Evolutionary conservation across 2,888 invertebrate genomes (phyloP).

Genomic region (Eristalinus sepulchralis): DNA sequence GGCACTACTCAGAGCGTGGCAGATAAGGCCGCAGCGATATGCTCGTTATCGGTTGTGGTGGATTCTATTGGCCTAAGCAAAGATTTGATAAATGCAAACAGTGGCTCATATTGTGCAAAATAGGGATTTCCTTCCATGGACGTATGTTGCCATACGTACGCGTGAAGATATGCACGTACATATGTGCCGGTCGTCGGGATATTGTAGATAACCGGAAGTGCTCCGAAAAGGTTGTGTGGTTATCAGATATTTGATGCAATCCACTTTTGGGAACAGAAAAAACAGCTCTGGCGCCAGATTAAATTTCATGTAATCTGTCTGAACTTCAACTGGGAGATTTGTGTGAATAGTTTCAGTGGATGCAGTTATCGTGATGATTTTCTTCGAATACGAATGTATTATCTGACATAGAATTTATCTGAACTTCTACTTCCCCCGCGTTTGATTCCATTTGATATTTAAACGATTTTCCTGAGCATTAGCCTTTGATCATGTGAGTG

Average conservation of each 20-base stretch:
- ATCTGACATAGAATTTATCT: too few relatives aligned
- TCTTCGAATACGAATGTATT: background rate
- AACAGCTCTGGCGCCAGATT: background rate
- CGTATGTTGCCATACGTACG: conserved; percentile 5
- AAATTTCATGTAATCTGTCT: background rate
- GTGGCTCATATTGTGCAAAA: conserved; percentile 32
- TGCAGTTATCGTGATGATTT: background rate
- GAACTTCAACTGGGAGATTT: too few relatives aligned
- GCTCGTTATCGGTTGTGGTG: background rate
- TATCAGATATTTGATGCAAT: background rate
- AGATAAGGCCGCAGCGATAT: background rate
- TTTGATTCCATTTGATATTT: too few relatives aligned
- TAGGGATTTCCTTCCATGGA: conserved; percentile 4
- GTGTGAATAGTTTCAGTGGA: background rate
- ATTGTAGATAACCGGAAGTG: background rate
- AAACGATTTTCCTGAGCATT: too few relatives aligned
- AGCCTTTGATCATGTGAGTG: too few relatives aligned
- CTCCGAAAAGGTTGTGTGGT: background rate
- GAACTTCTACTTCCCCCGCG: too few relatives aligned
- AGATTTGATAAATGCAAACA: conserved; percentile 32
- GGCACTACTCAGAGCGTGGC: background rate
- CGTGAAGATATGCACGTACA: too few relatives aligned
- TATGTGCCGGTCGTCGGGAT: too few relatives aligned
- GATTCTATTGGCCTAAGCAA: conserved; percentile 6
- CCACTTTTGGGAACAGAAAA: background rate